A percentile compares a stretch with the other conserved stretches of the same genome.
phyloP scores from a whole-genome alignment of 2,797 vertebrate species.

The Staurois parvus region DNA sequence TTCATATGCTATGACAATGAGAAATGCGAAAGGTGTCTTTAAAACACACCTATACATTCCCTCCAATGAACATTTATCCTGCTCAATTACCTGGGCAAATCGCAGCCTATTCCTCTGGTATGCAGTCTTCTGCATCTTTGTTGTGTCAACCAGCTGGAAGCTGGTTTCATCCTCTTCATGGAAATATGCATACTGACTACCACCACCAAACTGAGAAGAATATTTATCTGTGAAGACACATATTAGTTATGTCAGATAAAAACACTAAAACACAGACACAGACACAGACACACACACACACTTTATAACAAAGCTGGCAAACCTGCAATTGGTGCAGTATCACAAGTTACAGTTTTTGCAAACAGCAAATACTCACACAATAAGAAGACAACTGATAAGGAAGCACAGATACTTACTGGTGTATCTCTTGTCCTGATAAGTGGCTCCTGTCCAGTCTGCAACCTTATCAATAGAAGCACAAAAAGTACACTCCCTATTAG shows the following conservation, averaged over 20 bases:
- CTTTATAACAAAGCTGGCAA: no score
- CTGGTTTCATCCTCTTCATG: conserved; percentile 97
- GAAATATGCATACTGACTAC: conserved; percentile 97
- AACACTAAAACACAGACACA: background rate
- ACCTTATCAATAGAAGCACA: conserved; percentile 78
- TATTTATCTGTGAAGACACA: conserved; percentile 87
- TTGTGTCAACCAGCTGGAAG: conserved; percentile 97
- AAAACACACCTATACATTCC: background rate
- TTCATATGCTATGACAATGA: no score
- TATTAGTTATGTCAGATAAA: background rate
- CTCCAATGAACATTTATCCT: background rate
- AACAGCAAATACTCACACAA: background rate
- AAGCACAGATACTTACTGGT: conserved; percentile 84
- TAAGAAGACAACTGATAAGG: background rate
- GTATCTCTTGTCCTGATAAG: conserved; percentile 98
- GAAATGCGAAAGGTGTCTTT: background rate
- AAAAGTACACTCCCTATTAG: conserved; percentile 10
- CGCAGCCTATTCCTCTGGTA: conserved; percentile 98
- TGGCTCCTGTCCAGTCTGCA: conserved; percentile 97
- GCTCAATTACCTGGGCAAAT: conserved; percentile 89
- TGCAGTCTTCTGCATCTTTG: conserved; percentile 95
- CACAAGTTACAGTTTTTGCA: background rate
- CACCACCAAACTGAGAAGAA: conserved; percentile 96
- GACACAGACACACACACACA: background rate
- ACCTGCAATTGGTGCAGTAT: no score